Evolutionary conservation across 2,888 invertebrate genomes (phyloP), one percentile per base, ranked within the genome.

Genomic region (Epistrophe grossulariae): DNA sequence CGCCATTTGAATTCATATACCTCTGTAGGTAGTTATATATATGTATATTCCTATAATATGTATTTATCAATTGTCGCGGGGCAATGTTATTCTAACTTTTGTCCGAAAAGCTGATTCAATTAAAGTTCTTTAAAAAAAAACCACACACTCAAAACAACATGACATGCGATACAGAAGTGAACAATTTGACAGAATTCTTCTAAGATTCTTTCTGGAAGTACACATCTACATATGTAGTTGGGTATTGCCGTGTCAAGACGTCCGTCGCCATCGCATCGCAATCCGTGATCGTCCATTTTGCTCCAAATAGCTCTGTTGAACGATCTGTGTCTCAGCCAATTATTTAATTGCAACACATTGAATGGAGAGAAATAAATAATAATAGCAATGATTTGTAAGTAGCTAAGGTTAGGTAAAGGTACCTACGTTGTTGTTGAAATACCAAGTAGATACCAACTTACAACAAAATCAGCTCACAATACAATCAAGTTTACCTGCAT

Each of bases 61-160:
- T 31, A 43, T 72, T 24, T 35, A 11, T 24, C 62, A 62, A 19
- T 24, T 24, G 19, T 15, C 19, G 9, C 40, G 40, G 15, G 59
- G 38, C 64, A 59, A 66, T 59, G 3, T 72, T 28, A 72, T 24
- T 31, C 24, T 17, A 43, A 70, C 70, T 73, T 78, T 82, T 87
- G 79, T 79, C 87, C 71, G 66, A 87, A 87, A 80, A 83, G 24
- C 43, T 83, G 66, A 87, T 83, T 87, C 79, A 87, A 87, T 87
- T 87, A 87, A 87, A 76, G 71, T 48, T 24, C 40, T 70, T 70
- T n/a, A 45, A 60, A 11, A 64, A 17, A 59, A 15, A 60, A 40
- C 43, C 60, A n/a, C 24, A 62, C 24, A 19, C 28, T 28, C 28
- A 66, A 52, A 24, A 31, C 40, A 24, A 50, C 35, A 74, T 57